Percentiles rank a stretch among this genome's conserved stretches.
Evolutionary conservation across 1,140 invertebrate genomes (phyloP).

Genomic region (Gonatopus flavifemur): DNA sequence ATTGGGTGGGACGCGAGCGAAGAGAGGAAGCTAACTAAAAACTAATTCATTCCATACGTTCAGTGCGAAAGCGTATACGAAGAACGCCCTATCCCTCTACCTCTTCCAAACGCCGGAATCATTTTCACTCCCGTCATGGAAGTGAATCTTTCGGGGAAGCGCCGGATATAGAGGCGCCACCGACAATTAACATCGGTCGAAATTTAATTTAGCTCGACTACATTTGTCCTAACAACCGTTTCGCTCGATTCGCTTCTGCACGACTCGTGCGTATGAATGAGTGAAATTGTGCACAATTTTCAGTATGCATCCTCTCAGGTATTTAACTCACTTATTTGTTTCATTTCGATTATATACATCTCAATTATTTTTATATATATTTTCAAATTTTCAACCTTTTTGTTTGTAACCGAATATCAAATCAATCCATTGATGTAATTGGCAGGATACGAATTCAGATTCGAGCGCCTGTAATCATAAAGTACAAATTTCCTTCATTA

Average conservation of each 20-base stretch:
- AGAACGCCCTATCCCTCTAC: too few species aligned
- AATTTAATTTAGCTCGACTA: constrained; percentile 50
- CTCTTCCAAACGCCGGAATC: constrained; percentile 11
- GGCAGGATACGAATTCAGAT: constrained; percentile 98
- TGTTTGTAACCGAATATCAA: constrained; percentile 99
- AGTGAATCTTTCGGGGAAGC: constrained; percentile 51
- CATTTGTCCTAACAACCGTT: constrained; percentile 28
- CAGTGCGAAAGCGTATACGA: constrained; percentile 6
- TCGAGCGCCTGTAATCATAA: constrained; percentile 77
- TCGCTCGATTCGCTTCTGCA: constrained; percentile 6
- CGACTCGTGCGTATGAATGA: too few species aligned
- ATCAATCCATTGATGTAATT: constrained; percentile 99
- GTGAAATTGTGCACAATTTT: too few species aligned
- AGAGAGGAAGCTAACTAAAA: constrained; percentile 46
- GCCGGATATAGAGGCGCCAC: constrained; percentile 59
- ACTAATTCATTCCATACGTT: constrained; percentile 59
- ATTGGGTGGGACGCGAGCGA: constrained; percentile 46
- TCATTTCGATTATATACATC: too few species aligned
- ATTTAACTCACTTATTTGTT: too few species aligned
- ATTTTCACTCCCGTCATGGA: constrained; percentile 17
- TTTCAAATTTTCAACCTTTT: constrained; percentile 67
- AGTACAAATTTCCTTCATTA: too few species aligned
- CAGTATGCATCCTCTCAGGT: too few species aligned
- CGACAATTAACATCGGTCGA: constrained; percentile 50
- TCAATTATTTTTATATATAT: not conserved